Conservation (phyloP, 2,888 invertebrate genomes). For the Agonopterix subpropinquella region DNA sequence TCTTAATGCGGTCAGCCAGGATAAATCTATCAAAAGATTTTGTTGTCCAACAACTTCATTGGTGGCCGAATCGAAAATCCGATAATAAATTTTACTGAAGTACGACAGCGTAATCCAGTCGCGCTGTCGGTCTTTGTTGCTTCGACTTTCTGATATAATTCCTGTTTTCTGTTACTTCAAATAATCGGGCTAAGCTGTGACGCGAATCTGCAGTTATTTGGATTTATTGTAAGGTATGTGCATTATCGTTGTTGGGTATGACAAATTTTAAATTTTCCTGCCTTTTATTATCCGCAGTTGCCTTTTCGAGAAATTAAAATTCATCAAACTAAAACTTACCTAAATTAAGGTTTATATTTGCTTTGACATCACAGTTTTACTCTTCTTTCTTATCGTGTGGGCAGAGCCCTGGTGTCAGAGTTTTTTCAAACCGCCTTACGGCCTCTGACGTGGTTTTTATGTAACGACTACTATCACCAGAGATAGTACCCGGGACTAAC, state of each 20-base stretch:
- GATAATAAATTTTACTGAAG: conserved; percentile 75
- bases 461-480: too few relatives aligned
- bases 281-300: background rate
- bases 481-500: too few relatives aligned
- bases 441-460: too few relatives aligned
- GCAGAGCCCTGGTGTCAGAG: too few relatives aligned
- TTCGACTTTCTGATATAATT: conserved; percentile 66
- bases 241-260: background rate
- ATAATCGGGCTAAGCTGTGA: conserved; percentile 57
- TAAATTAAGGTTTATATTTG: too few relatives aligned
- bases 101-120: conserved; percentile 74
- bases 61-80: conserved; percentile 76
- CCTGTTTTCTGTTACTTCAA: conserved; percentile 67
- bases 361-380: too few relatives aligned
- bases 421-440: too few relatives aligned
- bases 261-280: too few relatives aligned
- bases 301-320: background rate
- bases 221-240: conserved; percentile 28
- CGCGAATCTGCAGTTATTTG: conserved; percentile 42
- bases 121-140: conserved; percentile 69
- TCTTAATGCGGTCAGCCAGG: conserved; percentile 72
- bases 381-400: too few relatives aligned
- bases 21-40: conserved; percentile 76
- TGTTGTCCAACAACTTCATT: conserved; percentile 76
- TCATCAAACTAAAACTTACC: background rate